Conservation (phyloP, 1,140 invertebrate species). For the Berghia stephanieae region DNA sequence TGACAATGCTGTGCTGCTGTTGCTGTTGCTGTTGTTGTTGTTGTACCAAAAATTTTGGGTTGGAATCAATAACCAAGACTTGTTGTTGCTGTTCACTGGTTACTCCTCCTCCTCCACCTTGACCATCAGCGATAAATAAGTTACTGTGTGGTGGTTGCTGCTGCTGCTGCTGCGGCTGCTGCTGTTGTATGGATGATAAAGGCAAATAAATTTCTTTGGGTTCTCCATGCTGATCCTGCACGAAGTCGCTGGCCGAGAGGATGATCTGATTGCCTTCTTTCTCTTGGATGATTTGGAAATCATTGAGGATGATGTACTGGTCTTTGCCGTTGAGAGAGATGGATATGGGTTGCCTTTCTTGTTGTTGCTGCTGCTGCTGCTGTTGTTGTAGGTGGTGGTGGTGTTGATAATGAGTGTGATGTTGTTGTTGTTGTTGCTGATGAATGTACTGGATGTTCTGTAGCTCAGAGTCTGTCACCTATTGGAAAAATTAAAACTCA, state of each 20-base stretch:
- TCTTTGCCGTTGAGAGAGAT: conserved; percentile 30
- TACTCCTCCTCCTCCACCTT: conserved; percentile 1
- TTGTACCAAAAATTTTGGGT: too few relatives aligned
- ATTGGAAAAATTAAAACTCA: conserved; percentile 20
- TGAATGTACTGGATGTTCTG: conserved; percentile 57
- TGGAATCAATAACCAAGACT: too few relatives aligned
- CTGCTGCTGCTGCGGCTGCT: conserved; percentile 25
- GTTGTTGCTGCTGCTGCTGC: conserved; percentile 13
- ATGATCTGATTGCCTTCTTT: conserved; percentile 33
- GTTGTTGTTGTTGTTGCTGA: not conserved
- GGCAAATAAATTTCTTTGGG: conserved; percentile 18
- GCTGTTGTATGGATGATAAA: conserved; percentile 27
- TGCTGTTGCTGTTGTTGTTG: conserved; percentile 23
- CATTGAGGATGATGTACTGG: conserved; percentile 35
- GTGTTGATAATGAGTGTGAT: conserved; percentile 15
- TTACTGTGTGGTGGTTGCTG: not conserved
- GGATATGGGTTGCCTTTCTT: too few relatives aligned
- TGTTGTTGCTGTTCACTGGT: conserved; percentile 11
- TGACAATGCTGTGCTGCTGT: not conserved
- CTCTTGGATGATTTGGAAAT: conserved; percentile 9
- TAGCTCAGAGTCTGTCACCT: conserved; percentile 62
- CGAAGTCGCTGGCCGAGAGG: conserved; percentile 12
- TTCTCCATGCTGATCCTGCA: not conserved
- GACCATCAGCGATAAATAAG: not conserved
- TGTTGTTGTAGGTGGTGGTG: conserved; percentile 12